These are phyloP conservation scores for Chloroceryle aenea DNA, from an alignment of 2,113 vertebrate species.

Conservation along the genomic window DNA sequence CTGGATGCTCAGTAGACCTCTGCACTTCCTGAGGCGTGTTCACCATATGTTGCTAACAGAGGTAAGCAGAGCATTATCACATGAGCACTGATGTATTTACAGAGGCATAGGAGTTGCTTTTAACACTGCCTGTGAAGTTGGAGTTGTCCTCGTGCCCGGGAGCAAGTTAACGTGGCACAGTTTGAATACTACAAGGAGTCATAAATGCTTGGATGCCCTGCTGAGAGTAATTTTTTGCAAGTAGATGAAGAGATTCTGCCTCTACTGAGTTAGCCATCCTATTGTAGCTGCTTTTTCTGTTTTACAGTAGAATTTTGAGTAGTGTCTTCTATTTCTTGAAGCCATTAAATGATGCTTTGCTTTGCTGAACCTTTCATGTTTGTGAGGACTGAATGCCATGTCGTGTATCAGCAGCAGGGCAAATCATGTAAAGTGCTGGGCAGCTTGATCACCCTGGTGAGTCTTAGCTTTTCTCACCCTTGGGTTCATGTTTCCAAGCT, in stretches of 20 bases:
- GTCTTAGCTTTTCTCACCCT: background rate
- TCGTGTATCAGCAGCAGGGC: background rate
- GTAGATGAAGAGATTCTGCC: background rate
- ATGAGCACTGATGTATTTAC: background rate
- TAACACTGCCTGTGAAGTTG: background rate
- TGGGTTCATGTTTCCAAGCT: conserved; percentile 16
- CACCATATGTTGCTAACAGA: background rate
- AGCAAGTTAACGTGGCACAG: background rate
- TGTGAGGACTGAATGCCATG: background rate
- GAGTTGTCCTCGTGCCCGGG: background rate
- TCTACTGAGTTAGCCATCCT: background rate
- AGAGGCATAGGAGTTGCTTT: background rate
- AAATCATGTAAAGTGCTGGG: background rate
- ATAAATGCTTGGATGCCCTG: background rate
- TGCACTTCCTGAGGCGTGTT: background rate
- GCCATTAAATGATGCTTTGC: background rate
- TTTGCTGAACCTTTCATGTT: background rate
- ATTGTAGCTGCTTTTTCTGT: background rate
- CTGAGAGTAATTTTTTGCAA: background rate
- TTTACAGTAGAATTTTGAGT: background rate
- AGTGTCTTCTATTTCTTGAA: background rate
- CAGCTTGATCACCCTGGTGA: background rate
- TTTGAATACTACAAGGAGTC: background rate
- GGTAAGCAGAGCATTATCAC: background rate
- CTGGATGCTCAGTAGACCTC: background rate